Conservation (phyloP, 2,888 invertebrate species). For the Drosophila sordidula region DNA sequence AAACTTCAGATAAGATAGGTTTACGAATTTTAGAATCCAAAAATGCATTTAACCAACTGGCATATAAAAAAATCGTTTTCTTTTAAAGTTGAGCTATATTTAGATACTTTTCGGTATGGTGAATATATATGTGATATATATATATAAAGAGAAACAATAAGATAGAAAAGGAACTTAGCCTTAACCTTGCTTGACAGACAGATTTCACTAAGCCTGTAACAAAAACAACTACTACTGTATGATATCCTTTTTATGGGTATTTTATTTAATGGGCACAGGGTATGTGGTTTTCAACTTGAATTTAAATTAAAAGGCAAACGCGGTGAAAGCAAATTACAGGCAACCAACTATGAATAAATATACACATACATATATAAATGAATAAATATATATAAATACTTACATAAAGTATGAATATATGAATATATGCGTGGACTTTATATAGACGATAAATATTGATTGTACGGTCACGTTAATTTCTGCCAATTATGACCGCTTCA, state of each 20-base stretch:
- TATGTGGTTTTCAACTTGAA: slow-evolving; percentile 66
- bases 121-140: too few species aligned
- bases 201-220: too few species aligned
- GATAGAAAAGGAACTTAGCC: too few species aligned
- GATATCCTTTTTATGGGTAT: neutral
- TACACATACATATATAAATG: slow-evolving; percentile 11
- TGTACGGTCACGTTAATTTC: slow-evolving; percentile 74
- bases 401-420: slow-evolving; percentile 31
- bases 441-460: slow-evolving; percentile 74
- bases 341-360: slow-evolving; percentile 56
- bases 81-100: too few species aligned
- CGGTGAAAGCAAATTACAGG: slow-evolving; percentile 60
- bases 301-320: slow-evolving; percentile 76
- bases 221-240: too few species aligned
- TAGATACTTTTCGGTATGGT: too few species aligned
- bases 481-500: slow-evolving; percentile 69
- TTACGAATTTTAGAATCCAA: too few species aligned
- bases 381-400: slow-evolving; percentile 12
- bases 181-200: too few species aligned
- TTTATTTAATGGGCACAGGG: slow-evolving; percentile 1
- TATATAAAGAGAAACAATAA: too few species aligned
- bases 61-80: too few species aligned
- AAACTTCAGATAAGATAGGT: too few species aligned
- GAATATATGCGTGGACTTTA: slow-evolving; percentile 38
- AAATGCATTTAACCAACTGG: too few species aligned